Percentiles rank a stretch among this genome's conserved stretches.
Evolutionary conservation across 2,113 vertebrate genomes (phyloP).

Genomic region (Clarias batrachus): DNA sequence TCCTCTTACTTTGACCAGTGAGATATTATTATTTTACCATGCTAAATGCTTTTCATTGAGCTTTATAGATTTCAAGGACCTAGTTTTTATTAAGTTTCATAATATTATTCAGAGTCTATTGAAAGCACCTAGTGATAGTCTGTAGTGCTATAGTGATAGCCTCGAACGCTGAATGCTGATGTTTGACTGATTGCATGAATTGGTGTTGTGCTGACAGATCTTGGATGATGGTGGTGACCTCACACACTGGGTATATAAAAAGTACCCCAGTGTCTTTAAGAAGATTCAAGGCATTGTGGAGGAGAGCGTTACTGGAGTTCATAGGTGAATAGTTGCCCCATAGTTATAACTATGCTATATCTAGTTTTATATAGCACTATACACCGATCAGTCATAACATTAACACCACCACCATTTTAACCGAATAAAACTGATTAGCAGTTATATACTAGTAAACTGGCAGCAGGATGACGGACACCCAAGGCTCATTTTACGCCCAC

Average conservation of each 20-base stretch:
- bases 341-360: no score
- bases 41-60: background rate
- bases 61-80: background rate
- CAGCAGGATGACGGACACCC: no score
- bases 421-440: no score
- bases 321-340: constrained; percentile 77
- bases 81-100: background rate
- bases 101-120: background rate
- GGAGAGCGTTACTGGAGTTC: constrained; percentile 97
- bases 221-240: constrained; percentile 96
- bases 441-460: no score
- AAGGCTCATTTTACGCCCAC: no score
- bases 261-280: constrained; percentile 95
- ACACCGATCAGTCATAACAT: no score
- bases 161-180: background rate
- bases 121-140: no score
- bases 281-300: constrained; percentile 96
- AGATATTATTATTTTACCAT: background rate
- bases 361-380: no score
- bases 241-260: constrained; percentile 99
- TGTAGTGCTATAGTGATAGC: background rate
- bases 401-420: no score
- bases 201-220: constrained; percentile 72
- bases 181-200: background rate
- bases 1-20: background rate